Conservation (phyloP, 2,797 vertebrate genomes). For the Euthynnus affinis region DNA sequence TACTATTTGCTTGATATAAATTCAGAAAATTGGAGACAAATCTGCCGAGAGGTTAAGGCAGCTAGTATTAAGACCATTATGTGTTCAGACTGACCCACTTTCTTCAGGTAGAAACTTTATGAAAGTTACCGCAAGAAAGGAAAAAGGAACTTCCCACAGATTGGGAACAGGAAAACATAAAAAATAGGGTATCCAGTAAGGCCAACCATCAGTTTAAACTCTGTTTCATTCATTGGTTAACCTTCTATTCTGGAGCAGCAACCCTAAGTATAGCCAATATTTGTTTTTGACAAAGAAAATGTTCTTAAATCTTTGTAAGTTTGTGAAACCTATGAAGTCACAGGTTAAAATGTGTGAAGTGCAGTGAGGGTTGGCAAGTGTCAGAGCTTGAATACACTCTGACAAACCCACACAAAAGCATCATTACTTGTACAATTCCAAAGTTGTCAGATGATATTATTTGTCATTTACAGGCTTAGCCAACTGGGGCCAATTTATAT, state of each 20-base stretch:
- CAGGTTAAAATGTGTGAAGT: neutral
- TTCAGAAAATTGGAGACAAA: too few species aligned
- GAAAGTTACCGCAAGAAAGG: too few species aligned
- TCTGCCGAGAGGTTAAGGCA: too few species aligned
- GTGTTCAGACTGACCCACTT: too few species aligned
- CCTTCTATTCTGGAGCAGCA: neutral
- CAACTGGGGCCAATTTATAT: neutral
- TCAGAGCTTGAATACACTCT: neutral
- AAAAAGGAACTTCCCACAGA: too few species aligned
- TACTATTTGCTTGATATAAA: too few species aligned
- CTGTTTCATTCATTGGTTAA: neutral
- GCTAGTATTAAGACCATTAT: too few species aligned
- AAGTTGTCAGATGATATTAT: neutral
- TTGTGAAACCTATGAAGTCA: too few species aligned
- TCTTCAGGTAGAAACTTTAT: too few species aligned
- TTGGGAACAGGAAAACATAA: too few species aligned
- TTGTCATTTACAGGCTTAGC: neutral
- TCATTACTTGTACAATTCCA: neutral
- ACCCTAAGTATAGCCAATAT: neutral
- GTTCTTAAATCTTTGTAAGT: too few species aligned
- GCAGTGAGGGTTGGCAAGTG: neutral
- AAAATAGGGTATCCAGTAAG: neutral
- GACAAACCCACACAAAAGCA: neutral
- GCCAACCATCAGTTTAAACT: neutral
- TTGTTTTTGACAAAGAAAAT: too few species aligned